Evolutionary conservation across 2,888 invertebrate genomes (phyloP), one percentile per base, ranked within the genome.

Genomic region (Zaprionus obscuricornis): DNA sequence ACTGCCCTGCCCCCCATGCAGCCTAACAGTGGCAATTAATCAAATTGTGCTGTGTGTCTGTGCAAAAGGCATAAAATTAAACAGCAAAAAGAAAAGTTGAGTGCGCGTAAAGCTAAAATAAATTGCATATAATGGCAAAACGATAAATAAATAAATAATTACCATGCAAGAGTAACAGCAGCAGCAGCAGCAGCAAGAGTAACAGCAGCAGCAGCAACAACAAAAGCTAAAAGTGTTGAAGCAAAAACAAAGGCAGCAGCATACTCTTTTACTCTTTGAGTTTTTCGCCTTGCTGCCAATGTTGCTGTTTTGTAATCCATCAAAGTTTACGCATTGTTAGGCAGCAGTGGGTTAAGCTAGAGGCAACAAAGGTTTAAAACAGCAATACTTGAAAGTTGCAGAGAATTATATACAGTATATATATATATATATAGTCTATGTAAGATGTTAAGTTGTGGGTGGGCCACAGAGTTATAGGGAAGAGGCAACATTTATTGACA

Each of bases 271-370:
- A n/a, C n/a, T n/a, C n/a, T n/a, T n/a, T n/a, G n/a, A n/a, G n/a
- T n/a, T n/a, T n/a, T n/a, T n/a, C n/a, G n/a, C n/a, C n/a, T n/a
- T n/a, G n/a, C n/a, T n/a, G n/a, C n/a, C n/a, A n/a, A n/a, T n/a
- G n/a, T n/a, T n/a, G n/a, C n/a, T n/a, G n/a, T n/a, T 36, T 49
- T 68, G 79, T 64, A 73, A 85, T 85, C 76, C 85, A 85, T 83
- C 85, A 83, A 83, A 85, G 69, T 83, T 83, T 65, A 83, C 83
- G 85, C 85, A 71, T 83, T 83, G 82, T 85, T 85, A 84, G 65
- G 51, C 84, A 81, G 43, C 40, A n/a, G n/a, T n/a, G n/a, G n/a
- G n/a, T n/a, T n/a, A n/a, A n/a, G n/a, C n/a, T n/a, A n/a, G n/a
- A n/a, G n/a, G n/a, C n/a, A n/a, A n/a, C n/a, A n/a, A n/a, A n/a